phyloP scores from a whole-genome alignment of 1,140 invertebrate species.

The Uloborus diversus region DNA sequence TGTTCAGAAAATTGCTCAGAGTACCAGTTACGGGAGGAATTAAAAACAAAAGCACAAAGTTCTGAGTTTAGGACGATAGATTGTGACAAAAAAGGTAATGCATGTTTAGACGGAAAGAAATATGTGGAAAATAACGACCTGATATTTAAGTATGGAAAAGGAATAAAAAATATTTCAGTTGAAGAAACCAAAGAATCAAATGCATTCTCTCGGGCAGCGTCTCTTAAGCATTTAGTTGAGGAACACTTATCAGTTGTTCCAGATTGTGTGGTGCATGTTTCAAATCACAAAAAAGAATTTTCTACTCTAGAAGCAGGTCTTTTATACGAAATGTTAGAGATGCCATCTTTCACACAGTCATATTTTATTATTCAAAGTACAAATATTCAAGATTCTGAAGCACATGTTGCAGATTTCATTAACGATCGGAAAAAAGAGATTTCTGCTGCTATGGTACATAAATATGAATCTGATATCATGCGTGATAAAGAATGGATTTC shows the following conservation, averaged over 20 bases:
- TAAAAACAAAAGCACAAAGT: background rate
- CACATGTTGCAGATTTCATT: background rate
- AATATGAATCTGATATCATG: background rate
- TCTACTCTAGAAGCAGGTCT: background rate
- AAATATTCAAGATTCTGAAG: background rate
- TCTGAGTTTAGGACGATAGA: conserved; percentile 23
- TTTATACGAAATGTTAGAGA: conserved; percentile 8
- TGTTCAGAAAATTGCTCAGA: background rate
- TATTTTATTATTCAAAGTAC: conserved; percentile 26
- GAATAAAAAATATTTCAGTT: conserved; percentile 5
- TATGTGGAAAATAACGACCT: conserved; percentile 9
- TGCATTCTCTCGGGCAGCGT: background rate
- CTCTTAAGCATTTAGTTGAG: background rate
- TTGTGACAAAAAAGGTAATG: background rate
- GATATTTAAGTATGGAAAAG: conserved; percentile 25
- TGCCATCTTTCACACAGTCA: background rate
- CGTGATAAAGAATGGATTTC: background rate
- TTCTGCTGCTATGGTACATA: conserved; percentile 12
- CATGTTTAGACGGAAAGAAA: background rate
- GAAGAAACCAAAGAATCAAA: background rate
- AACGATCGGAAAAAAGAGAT: background rate
- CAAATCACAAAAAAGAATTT: background rate
- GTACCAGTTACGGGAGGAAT: background rate
- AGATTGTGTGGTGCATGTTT: conserved; percentile 13
- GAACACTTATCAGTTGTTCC: background rate